phyloP scores from a whole-genome alignment of 2,113 vertebrate species.

The Carollia perspicillata region DNA sequence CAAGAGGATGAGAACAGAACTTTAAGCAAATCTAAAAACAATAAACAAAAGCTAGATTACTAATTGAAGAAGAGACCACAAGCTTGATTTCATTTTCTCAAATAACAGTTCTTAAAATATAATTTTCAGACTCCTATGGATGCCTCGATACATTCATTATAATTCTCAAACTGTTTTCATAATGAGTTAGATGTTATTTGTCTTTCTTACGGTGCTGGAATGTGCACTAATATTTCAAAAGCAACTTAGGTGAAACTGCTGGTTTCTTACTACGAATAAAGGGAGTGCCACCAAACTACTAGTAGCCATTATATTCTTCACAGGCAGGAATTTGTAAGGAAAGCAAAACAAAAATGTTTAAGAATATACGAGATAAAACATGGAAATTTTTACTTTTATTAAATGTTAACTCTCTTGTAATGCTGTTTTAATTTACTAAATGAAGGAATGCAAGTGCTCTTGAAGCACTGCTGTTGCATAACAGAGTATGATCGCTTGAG shows the following conservation, averaged over 20 bases:
- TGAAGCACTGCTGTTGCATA: rapidly evolving
- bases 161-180: neutral
- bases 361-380: neutral
- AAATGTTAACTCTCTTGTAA: neutral
- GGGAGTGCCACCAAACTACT: neutral
- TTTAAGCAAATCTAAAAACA: neutral
- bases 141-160: too few relatives aligned
- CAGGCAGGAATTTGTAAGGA: neutral
- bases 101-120: neutral
- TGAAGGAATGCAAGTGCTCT: neutral
- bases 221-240: neutral
- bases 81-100: neutral
- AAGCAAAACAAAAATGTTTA: neutral
- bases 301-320: neutral
- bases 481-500: rapidly evolving
- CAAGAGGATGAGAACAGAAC: neutral
- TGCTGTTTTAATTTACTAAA: neutral
- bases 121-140: too few relatives aligned
- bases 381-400: neutral
- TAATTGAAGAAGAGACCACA: neutral
- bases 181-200: too few relatives aligned
- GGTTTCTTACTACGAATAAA: neutral
- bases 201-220: neutral
- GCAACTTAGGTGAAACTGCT: neutral
- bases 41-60: neutral